Conservation (phyloP, 2,113 vertebrate genomes). For the Macquaria australasica region DNA sequence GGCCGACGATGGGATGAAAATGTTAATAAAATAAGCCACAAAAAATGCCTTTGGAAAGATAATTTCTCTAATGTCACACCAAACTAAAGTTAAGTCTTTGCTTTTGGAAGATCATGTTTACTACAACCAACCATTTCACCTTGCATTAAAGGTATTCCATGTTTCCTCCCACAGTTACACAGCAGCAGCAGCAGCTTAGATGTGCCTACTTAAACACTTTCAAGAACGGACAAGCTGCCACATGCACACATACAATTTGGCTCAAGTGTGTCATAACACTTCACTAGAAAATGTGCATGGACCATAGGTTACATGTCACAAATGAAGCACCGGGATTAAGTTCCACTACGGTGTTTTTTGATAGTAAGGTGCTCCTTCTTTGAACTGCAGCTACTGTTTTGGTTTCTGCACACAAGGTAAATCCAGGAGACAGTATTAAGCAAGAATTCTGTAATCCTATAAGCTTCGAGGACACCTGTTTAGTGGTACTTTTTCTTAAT, state of each 20-base stretch:
- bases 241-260: constrained; percentile 75
- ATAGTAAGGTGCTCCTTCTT: constrained; percentile 36
- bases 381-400: constrained; percentile 42
- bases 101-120: constrained; percentile 11
- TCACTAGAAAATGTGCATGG: constrained; percentile 74
- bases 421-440: neutral
- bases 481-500: neutral
- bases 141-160: constrained; percentile 31
- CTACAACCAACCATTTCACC: constrained; percentile 6
- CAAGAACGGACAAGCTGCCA: constrained; percentile 69
- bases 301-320: constrained; percentile 70
- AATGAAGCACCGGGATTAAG: constrained; percentile 69
- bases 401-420: constrained; percentile 2
- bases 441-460: neutral
- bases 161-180: constrained; percentile 30
- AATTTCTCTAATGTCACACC: neutral
- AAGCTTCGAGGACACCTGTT: neutral
- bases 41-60: constrained; percentile 18
- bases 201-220: constrained; percentile 66
- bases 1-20: constrained; percentile 1
- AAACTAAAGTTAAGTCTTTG: neutral
- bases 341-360: constrained; percentile 40
- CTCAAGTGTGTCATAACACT: constrained; percentile 77
- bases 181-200: constrained; percentile 49
- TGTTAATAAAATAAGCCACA: constrained; percentile 29